Percentiles rank a stretch among this genome's conserved stretches.
Evolutionary conservation across 2,888 invertebrate genomes (phyloP).

Genomic region (Cephus sareptanus): DNA sequence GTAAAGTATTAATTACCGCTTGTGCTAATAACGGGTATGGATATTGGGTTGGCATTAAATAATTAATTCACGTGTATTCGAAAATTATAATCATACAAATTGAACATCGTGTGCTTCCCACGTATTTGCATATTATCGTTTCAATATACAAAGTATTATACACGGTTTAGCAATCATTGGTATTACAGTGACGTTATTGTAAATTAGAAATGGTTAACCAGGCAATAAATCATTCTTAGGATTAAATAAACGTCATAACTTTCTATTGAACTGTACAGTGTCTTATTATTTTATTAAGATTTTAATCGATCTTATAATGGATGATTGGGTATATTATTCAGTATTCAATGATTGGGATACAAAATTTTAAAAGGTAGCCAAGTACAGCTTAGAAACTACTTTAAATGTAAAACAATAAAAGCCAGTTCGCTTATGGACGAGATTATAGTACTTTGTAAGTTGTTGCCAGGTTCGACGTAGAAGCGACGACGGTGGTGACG

Average conservation of each 20-base stretch:
- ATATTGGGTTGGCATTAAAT: neutral
- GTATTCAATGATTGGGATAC: neutral
- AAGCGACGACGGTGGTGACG: neutral
- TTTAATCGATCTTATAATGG: neutral
- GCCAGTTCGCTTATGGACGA: neutral
- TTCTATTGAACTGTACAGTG: neutral
- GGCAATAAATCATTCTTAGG: neutral
- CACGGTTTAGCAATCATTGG: neutral
- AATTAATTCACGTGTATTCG: neutral
- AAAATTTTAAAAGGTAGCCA: neutral
- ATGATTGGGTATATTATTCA: neutral
- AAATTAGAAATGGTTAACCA: neutral
- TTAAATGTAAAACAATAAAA: neutral
- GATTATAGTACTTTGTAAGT: neutral
- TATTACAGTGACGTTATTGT: neutral
- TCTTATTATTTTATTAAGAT: neutral
- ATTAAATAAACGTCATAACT: neutral
- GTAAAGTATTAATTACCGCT: neutral
- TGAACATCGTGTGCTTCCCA: constrained; percentile 25
- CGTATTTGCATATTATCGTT: constrained; percentile 34
- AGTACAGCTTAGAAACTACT: neutral
- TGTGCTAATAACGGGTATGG: neutral
- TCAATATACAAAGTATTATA: neutral
- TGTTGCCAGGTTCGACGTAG: neutral
- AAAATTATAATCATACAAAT: constrained; percentile 34